Evolutionary conservation across 2,888 invertebrate genomes (phyloP).

Genomic region (Auanema sp.): DNA sequence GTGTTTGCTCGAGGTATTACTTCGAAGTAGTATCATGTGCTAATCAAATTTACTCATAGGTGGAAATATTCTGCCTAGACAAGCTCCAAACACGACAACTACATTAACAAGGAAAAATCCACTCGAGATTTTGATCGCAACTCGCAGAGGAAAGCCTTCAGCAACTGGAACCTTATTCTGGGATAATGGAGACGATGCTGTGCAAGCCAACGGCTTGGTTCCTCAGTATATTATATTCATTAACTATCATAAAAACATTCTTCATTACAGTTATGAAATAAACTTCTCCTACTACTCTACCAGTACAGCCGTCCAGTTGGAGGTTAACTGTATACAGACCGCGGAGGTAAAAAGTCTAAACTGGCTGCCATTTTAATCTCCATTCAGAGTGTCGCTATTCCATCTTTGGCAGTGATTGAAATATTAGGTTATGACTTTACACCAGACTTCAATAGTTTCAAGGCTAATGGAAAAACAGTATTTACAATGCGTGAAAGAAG

Average conservation of each 20-base stretch:
- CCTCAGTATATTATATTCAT: constrained; percentile 8
- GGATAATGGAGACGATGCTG: constrained; percentile 54
- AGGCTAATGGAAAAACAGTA: background rate
- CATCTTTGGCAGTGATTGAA: constrained; percentile 44
- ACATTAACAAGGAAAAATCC: constrained; percentile 70
- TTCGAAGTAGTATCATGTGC: background rate
- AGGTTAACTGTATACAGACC: too few species aligned
- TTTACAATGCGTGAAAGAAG: too few species aligned
- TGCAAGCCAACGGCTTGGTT: constrained; percentile 32
- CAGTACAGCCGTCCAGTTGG: too few species aligned
- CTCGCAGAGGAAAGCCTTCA: constrained; percentile 16
- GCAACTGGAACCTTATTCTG: constrained; percentile 49
- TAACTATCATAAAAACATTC: too few species aligned
- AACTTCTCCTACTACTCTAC: background rate
- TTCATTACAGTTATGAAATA: background rate
- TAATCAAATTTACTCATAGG: constrained; percentile 3
- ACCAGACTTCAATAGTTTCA: constrained; percentile 41
- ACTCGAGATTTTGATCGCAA: constrained; percentile 72
- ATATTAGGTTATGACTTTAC: constrained; percentile 37
- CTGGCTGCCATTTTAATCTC: too few species aligned
- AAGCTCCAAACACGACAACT: constrained; percentile 52
- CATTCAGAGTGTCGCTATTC: constrained; percentile 25
- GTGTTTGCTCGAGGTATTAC: constrained; percentile 49
- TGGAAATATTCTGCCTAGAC: constrained; percentile 71
- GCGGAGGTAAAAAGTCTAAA: too few species aligned